Evolutionary conservation across 2,797 vertebrate genomes (phyloP).

Genomic region (Xiphophorus birchmanni): DNA sequence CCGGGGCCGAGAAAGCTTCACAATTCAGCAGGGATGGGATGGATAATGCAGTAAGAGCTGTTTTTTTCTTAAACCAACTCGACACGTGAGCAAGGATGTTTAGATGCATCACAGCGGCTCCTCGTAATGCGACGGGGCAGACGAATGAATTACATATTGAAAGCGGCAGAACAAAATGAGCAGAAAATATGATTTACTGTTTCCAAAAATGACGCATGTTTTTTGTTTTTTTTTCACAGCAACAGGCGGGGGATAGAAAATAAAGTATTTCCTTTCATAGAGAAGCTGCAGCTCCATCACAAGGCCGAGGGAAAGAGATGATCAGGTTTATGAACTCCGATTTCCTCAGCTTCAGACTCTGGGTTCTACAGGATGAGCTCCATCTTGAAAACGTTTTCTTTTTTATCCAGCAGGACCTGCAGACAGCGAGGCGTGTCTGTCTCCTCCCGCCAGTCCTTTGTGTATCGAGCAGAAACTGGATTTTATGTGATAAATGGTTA

Average conservation of each 20-base stretch:
- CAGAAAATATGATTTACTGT: conserved; percentile 1
- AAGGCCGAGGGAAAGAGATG: background rate
- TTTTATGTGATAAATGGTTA: background rate
- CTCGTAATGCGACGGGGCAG: background rate
- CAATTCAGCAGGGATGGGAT: conserved; percentile 16
- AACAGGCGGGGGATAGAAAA: background rate
- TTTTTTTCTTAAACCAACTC: conserved; percentile 4
- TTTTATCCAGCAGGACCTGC: background rate
- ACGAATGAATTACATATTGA: background rate
- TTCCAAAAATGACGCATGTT: background rate
- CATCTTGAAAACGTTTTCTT: background rate
- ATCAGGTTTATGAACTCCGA: background rate
- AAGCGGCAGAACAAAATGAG: background rate
- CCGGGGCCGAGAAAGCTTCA: conserved; percentile 14
- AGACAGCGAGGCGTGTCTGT: conserved; percentile 2
- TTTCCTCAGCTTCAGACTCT: background rate
- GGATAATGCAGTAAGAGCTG: conserved; percentile 11
- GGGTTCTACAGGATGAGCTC: background rate
- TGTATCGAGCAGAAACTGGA: background rate
- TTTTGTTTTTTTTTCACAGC: background rate
- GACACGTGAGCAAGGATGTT: conserved; percentile 3
- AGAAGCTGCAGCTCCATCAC: background rate
- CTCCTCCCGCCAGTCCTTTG: background rate
- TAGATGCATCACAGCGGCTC: conserved; percentile 14
- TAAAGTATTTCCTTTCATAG: background rate